Percentiles rank a stretch among this genome's conserved stretches.
Evolutionary conservation across 2,888 invertebrate genomes (phyloP).

Genomic region (Saturnia pavonia): DNA sequence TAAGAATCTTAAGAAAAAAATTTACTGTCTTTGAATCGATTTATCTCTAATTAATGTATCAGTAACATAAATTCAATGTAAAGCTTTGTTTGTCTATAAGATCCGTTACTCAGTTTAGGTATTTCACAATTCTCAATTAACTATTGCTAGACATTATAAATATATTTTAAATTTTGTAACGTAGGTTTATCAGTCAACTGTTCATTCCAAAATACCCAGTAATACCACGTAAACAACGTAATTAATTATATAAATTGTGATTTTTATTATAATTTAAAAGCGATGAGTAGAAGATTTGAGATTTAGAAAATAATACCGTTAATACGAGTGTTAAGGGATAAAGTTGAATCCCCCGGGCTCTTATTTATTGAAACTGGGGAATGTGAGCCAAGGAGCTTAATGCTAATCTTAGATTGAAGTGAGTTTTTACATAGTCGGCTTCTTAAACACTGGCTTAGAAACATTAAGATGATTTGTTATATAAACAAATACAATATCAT

Average conservation of each 20-base stretch:
- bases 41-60: too few relatives aligned
- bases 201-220: background rate
- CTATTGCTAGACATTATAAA: too few relatives aligned
- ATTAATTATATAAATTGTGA: too few relatives aligned
- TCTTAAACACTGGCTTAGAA: background rate
- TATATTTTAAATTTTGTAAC: background rate
- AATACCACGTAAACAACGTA: background rate
- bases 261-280: slow-evolving; percentile 3
- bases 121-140: too few relatives aligned
- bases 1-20: too few relatives aligned
- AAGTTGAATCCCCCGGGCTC: slow-evolving; percentile 14
- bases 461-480: background rate
- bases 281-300: slow-evolving; percentile 2
- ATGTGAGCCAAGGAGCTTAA: slow-evolving; percentile 14
- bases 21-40: too few relatives aligned
- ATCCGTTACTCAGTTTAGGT: too few relatives aligned
- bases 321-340: slow-evolving; percentile 19
- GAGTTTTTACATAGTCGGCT: slow-evolving; percentile 13
- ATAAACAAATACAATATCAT: background rate
- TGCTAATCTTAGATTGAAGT: slow-evolving; percentile 8
- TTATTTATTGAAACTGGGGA: slow-evolving; percentile 20
- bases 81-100: too few relatives aligned
- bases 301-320: slow-evolving; percentile 14
- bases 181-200: background rate
- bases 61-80: too few relatives aligned